Percentiles rank a stretch among this genome's conserved stretches.
Conservation (phyloP, 1,140 invertebrate genomes). For the Brevipalpus yothersi region DNA sequence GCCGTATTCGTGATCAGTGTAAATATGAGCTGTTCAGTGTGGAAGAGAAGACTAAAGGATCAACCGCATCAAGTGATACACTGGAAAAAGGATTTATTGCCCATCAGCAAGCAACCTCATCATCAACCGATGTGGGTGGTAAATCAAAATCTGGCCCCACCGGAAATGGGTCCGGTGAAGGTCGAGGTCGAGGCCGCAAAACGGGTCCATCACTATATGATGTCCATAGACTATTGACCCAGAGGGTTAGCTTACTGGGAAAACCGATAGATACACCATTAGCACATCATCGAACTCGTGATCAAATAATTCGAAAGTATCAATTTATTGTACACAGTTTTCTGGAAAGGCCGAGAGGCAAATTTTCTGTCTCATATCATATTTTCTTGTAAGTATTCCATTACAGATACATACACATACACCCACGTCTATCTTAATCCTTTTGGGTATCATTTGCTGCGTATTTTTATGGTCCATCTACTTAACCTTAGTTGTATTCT, state of each 20-base stretch:
- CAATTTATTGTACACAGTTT: conserved; percentile 82
- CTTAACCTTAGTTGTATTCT: no score
- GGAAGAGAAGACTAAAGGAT: background rate
- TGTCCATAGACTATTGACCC: no score
- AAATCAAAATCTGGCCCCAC: no score
- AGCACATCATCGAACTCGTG: conserved; percentile 16
- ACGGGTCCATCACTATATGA: no score
- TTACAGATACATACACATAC: background rate
- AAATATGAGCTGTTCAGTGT: background rate
- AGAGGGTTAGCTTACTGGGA: background rate
- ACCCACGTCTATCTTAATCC: no score
- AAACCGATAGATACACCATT: conserved; percentile 3
- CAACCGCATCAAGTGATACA: background rate
- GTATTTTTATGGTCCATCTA: no score
- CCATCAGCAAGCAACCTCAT: no score
- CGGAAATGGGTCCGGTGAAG: no score
- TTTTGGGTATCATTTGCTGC: no score
- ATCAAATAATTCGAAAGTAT: conserved; percentile 58
- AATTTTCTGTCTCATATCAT: conserved; percentile 62
- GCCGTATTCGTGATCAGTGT: background rate
- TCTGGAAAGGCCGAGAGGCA: conserved; percentile 62
- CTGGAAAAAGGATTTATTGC: background rate
- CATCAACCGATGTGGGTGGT: no score
- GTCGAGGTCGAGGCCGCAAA: no score
- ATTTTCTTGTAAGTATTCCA: conserved; percentile 56